Evolutionary conservation across 2,113 vertebrate species (phyloP).

Genomic region (Andinoacara biseriatus): DNA sequence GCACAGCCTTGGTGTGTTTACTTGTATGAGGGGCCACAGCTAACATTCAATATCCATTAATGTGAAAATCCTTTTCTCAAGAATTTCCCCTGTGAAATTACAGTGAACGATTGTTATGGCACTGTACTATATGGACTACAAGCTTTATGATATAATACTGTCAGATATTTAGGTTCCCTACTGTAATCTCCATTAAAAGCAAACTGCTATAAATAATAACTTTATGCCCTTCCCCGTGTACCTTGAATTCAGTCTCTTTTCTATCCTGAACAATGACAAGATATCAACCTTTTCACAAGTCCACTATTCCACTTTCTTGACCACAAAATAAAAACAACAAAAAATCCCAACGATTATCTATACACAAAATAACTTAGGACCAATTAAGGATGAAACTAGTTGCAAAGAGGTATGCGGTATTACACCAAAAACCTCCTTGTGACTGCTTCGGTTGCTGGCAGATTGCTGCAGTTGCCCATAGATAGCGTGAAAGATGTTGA

Average conservation of each 20-base stretch:
- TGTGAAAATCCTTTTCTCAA: neutral
- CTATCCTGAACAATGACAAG: too few relatives aligned
- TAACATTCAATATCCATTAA: conserved; percentile 14
- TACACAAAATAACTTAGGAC: neutral
- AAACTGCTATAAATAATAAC: too few relatives aligned
- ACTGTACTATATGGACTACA: neutral
- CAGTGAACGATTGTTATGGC: neutral
- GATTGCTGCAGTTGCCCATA: too few relatives aligned
- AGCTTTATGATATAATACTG: neutral
- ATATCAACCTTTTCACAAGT: too few relatives aligned
- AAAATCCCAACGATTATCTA: neutral
- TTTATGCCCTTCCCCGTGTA: too few relatives aligned
- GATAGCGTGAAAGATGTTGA: too few relatives aligned
- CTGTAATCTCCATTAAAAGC: too few relatives aligned
- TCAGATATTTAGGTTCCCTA: neutral
- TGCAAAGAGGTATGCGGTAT: too few relatives aligned
- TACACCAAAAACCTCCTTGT: too few relatives aligned
- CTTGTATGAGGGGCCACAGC: neutral
- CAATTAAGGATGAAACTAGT: too few relatives aligned
- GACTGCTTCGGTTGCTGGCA: too few relatives aligned
- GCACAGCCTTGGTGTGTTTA: conserved; percentile 10
- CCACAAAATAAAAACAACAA: neutral
- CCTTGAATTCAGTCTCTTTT: too few relatives aligned
- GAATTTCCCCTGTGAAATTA: neutral
- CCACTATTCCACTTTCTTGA: neutral